phyloP scores from a whole-genome alignment of 2,113 vertebrate genomes.

The Poicephalus meyeri region DNA sequence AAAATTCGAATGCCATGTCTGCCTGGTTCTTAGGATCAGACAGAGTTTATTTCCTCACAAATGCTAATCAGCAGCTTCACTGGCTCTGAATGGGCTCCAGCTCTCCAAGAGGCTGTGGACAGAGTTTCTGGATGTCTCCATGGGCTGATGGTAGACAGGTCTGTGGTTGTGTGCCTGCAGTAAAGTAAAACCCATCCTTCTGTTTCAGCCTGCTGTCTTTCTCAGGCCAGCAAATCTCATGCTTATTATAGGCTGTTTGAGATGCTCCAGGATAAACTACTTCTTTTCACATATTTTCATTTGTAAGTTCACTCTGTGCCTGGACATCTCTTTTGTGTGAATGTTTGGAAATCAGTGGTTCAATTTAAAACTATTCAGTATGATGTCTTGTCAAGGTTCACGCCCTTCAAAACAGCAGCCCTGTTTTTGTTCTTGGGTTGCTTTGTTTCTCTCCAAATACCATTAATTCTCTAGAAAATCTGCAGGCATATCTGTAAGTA shows the following conservation, averaged over 20 bases:
- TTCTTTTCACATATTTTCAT: background rate
- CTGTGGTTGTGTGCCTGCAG: background rate
- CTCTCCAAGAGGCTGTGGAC: fast-evolving
- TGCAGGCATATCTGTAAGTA: background rate
- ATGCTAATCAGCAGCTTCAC: background rate
- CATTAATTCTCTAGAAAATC: background rate
- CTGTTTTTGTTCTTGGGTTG: background rate
- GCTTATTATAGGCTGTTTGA: background rate
- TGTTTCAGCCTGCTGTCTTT: background rate
- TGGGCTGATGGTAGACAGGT: background rate
- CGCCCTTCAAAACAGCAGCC: background rate
- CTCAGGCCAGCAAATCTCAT: background rate
- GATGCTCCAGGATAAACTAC: background rate
- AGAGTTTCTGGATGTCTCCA: background rate
- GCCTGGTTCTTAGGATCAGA: background rate
- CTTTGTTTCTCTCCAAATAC: background rate
- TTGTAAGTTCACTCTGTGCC: background rate
- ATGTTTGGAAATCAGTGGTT: background rate
- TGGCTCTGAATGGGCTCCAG: background rate
- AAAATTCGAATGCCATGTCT: background rate
- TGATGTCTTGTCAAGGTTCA: background rate
- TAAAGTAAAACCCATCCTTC: background rate
- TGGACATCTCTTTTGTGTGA: background rate
- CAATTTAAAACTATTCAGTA: background rate
- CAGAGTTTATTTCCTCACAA: background rate